Evolutionary conservation across 92 coral and sea anemone genomes (phyloP), one percentile per base, ranked within the genome.

Genomic region (Plumapathes pennacea): DNA sequence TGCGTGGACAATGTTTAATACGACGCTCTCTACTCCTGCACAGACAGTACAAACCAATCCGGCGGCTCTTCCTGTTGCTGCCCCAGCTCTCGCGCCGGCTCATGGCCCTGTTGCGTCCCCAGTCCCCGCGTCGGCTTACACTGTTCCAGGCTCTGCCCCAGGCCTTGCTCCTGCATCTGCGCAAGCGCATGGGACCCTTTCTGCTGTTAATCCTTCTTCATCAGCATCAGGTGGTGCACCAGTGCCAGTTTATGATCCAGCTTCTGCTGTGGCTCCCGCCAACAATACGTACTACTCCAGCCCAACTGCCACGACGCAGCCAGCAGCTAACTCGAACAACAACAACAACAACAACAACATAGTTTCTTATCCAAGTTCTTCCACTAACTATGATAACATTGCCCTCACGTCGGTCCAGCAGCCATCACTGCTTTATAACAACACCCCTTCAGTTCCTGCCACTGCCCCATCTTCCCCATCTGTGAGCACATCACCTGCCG

Each of bases 381-480:
- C n/a, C n/a, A n/a, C n/a, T n/a, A n/a, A n/a, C n/a, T n/a, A n/a
- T n/a, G n/a, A n/a, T n/a, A n/a, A n/a, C n/a, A n/a, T n/a, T n/a
- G n/a, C n/a, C n/a, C n/a, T n/a, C n/a, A n/a, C n/a, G n/a, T n/a
- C n/a, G n/a, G n/a, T n/a, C n/a, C n/a, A n/a, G n/a, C n/a, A n/a
- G n/a, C n/a, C n/a, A n/a, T n/a, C n/a, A n/a, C n/a, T n/a, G n/a
- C n/a, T n/a, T n/a, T n/a, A n/a, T n/a, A n/a, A n/a, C n/a, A n/a
- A n/a, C n/a, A n/a, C n/a, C n/a, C n/a, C n/a, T n/a, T n/a, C n/a
- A n/a, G n/a, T n/a, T n/a, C 73, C 54, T 20, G 62, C 73, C n/a
- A 41, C 73, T 28, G 42, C 73, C 9, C 43, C 63, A 25, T 41
- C 42, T 22, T 63, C 64, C 3, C 4, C 44, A 31, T 65, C 53